Base-by-base conservation (phyloP, 2,113 vertebrate genomes). In the Misgurnus mizolepis region DNA sequence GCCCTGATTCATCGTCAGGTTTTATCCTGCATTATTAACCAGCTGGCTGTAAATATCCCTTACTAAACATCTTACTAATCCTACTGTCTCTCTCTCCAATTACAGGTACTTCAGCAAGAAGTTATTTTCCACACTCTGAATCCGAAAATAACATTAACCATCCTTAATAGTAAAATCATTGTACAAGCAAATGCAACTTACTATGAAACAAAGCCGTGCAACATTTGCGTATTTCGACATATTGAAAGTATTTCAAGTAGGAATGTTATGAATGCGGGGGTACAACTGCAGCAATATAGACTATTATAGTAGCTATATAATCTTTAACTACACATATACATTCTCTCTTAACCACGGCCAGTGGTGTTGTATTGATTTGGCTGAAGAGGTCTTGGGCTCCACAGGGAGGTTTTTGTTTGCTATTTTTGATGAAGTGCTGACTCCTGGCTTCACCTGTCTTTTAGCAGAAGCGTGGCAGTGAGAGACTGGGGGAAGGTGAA, bases 391-490 rank as follows among this genome's bases (percentile, higher is more conserved):
- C 83, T 62, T 69, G 60, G 27, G 43, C 69, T 76, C 81, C 4
- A 79, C 86, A 76, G 55, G 86, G 86, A 92, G 87, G 83, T 49
- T 83, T 84, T 67, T 85, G 76, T 90, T 87, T 88, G 79, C 79
- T 81, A 55, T 81, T 88, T 85, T 88, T 90, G 88, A 89, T 86
- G 81, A 90, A 90, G 79, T 90, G 91, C 88, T 90, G 90, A 89
- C 84, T 88, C 76, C 56, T 47, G 76, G 61, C 53, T 88, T 87
- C 79, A 87, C 83, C 86, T 90, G 84, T 87, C 87, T 76, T 88
- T 89, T 80, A 83, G 74, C 78, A 58, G 70, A 27, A 41, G 68
- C 83, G 34, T 77, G 65, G n/a, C 60, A 15, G 34, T 62, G 49
- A 34, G 45, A 55, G 73, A 72, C 56, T 69, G 15, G 27, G 60